Evolutionary conservation across 2,888 invertebrate genomes (phyloP), one percentile per base, ranked within the genome.

Genomic region (Hypena proboscidalis): DNA sequence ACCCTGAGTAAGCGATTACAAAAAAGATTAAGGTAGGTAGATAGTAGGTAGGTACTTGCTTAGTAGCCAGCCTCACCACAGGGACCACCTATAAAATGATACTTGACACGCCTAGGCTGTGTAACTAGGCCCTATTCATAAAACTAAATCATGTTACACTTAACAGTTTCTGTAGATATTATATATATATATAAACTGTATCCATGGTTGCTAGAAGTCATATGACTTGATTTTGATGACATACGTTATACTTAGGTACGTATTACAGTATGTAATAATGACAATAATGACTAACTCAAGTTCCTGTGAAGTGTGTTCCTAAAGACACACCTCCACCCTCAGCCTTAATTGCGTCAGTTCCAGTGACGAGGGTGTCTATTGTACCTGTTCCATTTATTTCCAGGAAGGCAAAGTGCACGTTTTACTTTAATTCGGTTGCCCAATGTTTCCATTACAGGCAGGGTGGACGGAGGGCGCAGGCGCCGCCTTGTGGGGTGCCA

Each of bases 1-100:
- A 89, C 85, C 85, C 80, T 73, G 64, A 64, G 67, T 71, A 75
- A 70, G 76, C 80, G 85, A 84, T 89, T 83, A 87, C 80, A 88
- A 86, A 86, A 88, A 87, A 85, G 79, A 84, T 86, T 83, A 82
- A 79, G 61, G 66, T 63, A 71, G 69, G 69, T 73, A 74, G 70
- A 69, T 74, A 74, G 72, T 70, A 73, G 73, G 67, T 63, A 61
- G 60, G 57, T 70, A 61, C 49, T 64, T 66, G 58, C 58, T 64
- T 35, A 57, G 60, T 61, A 42, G 58, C 38, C 35, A 57, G 38
- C 27, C 21, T 26, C 21, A 26, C 5, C 34, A 31, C 8, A n/a
- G 10, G 3, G 32, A 30, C 32, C 37, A 39, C 27, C 38, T 41
- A 33, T 42, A 22, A 33, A 33, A 30, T 25, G 15, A 51, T 21